Percentiles rank a stretch among this genome's conserved stretches.
These are phyloP conservation scores for Habrosyne pyritoides DNA, from an alignment of 2,888 invertebrate genomes.

Conservation along the genomic window DNA sequence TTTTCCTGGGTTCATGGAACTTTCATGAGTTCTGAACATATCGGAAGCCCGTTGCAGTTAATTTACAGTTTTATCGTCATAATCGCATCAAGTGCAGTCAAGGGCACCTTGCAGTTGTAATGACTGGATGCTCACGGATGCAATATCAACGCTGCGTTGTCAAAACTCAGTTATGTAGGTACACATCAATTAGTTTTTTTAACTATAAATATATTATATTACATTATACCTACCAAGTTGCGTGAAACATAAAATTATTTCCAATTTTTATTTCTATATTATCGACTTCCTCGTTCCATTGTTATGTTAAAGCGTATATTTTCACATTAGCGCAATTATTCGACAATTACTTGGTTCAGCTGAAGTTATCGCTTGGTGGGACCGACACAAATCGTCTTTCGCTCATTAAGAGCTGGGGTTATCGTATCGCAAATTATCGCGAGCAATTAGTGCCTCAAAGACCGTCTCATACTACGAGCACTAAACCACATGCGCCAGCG, in stretches of 20 bases:
- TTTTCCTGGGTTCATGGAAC: too few species aligned
- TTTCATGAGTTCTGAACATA: too few species aligned
- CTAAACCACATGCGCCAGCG: slow-evolving; percentile 18
- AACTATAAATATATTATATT: neutral
- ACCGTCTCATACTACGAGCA: slow-evolving; percentile 37
- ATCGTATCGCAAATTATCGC: slow-evolving; percentile 71
- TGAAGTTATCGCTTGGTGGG: slow-evolving; percentile 61
- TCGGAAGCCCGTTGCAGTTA: too few species aligned
- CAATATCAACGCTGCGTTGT: too few species aligned
- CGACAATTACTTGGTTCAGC: slow-evolving; percentile 76
- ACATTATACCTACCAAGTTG: slow-evolving; percentile 17
- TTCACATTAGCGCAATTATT: slow-evolving; percentile 82
- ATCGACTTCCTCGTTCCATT: slow-evolving; percentile 70
- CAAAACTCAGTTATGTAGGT: too few species aligned
- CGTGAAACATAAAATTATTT: slow-evolving; percentile 35
- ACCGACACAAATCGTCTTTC: slow-evolving; percentile 67
- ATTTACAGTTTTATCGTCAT: too few species aligned
- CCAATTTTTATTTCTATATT: slow-evolving; percentile 46
- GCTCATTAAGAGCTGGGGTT: slow-evolving; percentile 66
- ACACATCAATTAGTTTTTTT: neutral
- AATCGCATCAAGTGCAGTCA: too few species aligned
- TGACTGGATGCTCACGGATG: too few species aligned
- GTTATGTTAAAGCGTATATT: slow-evolving; percentile 78
- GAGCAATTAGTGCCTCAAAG: slow-evolving; percentile 51
- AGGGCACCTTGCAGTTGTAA: too few species aligned